Conservation (phyloP, 2,113 vertebrate species). For the Apodemus sylvaticus region DNA sequence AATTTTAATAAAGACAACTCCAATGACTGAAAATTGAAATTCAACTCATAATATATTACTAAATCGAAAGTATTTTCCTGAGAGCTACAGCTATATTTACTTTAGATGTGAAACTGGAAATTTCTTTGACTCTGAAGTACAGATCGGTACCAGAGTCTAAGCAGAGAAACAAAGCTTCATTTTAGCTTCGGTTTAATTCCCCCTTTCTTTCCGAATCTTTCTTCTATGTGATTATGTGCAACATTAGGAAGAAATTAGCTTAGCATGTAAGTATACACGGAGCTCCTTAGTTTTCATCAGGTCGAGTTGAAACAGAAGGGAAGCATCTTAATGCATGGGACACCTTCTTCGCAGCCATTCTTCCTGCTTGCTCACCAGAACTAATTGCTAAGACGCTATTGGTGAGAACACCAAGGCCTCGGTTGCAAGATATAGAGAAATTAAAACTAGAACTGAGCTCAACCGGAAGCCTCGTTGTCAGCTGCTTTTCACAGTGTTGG, state of each 20-base stretch:
- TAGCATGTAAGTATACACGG: not conserved
- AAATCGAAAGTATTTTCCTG: constrained; percentile 38
- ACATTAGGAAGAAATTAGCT: constrained; percentile 30
- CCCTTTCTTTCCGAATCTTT: not conserved
- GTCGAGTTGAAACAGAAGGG: not conserved
- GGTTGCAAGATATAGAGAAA: not conserved
- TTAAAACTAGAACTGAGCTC: not conserved
- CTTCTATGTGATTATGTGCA: constrained; percentile 1
- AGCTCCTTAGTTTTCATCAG: not conserved
- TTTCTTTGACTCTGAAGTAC: constrained; percentile 14
- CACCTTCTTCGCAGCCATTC: no score
- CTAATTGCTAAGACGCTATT: not conserved
- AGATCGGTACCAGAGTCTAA: constrained; percentile 18
- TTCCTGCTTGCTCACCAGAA: not conserved
- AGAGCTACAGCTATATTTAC: not conserved
- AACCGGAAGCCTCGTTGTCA: not conserved
- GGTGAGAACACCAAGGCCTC: no score
- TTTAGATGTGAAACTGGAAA: constrained; percentile 18
- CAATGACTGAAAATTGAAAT: constrained; percentile 10
- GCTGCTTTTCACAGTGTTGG: not conserved
- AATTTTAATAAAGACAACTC: constrained; percentile 28
- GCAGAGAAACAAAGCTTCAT: constrained; percentile 22
- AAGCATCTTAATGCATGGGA: not conserved
- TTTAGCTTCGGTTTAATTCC: not conserved
- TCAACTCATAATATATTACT: not conserved